Percentiles rank a stretch among this genome's conserved stretches.
Conservation (phyloP, 2,113 vertebrate genomes). For the Rhadina sibilatrix region DNA sequence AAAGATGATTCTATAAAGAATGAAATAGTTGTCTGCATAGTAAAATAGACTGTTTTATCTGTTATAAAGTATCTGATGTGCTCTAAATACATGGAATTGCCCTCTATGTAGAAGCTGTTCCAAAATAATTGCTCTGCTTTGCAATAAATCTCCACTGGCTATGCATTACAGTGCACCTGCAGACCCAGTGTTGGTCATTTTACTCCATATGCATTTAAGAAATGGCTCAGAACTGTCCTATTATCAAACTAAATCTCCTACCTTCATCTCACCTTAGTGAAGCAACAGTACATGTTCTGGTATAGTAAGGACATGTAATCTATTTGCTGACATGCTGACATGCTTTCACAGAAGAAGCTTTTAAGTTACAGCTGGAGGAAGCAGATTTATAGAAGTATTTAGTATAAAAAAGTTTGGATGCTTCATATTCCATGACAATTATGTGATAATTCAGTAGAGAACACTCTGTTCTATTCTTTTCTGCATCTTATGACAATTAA, state of each 20-base stretch:
- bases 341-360: neutral
- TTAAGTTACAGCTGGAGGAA: neutral
- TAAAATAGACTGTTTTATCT: neutral
- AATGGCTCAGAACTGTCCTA: neutral
- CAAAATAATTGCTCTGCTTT: neutral
- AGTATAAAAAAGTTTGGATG: neutral
- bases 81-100: neutral
- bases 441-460: neutral
- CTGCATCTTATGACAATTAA: neutral
- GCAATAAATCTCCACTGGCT: neutral
- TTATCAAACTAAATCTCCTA: neutral
- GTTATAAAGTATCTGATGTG: neutral
- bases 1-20: neutral
- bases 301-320: neutral
- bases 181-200: neutral
- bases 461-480: neutral
- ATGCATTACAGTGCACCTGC: neutral
- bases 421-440: neutral
- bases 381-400: neutral
- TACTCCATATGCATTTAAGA: neutral
- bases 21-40: neutral
- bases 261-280: neutral
- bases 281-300: neutral
- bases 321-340: neutral
- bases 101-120: neutral